Base-by-base conservation (phyloP, 2,888 invertebrate genomes). In the Acanthosepion esculentum region DNA sequence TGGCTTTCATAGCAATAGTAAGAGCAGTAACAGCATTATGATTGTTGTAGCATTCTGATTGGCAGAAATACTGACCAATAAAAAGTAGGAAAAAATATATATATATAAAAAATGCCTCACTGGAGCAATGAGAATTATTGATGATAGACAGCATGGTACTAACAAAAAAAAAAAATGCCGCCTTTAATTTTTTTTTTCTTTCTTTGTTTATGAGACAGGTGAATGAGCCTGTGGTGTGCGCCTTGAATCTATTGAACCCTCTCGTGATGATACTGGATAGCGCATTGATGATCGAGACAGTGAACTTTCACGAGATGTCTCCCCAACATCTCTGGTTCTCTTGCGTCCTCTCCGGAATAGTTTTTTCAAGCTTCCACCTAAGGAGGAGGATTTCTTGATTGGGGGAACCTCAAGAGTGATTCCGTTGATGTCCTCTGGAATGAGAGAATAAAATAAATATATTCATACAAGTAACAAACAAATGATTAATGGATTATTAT, bases 341-440 rank as follows among this genome's bases (percentile, higher is more conserved):
- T 96, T 96, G 64, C 96, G 95, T 94, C 96, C 96, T 92, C 97
- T 95, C 91, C 96, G 95, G 96, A 97, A 97, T 91, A 97, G 95
- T 95, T 97, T 97, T 95, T 96, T 96, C 26, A 97, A 95, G 94
- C 97, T 97, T 59, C 97, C 96, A n/a, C 97, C 97, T 8, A 97
- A 95, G n/a, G 97, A 96, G 93, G 96, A 95, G 33, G 97, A 96
- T 95, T 97, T 97, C 95, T 97, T 97, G 95, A 97, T 96, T 48
- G 96, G 96, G 33, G 96, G 95, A 48, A 96, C 95, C 91, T 95
- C 94, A 95, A 92, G 91, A 96, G 95, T 41, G 95, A 95, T 95
- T 96, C 95, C 91, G 96, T 96, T 96, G 93, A 97, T 96, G 95
- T 97, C 97, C 95, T 97, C 97, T 97, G 96, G 23, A 95, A 96